Conservation (phyloP, 2,113 vertebrate genomes). For the Bufo bufo region DNA sequence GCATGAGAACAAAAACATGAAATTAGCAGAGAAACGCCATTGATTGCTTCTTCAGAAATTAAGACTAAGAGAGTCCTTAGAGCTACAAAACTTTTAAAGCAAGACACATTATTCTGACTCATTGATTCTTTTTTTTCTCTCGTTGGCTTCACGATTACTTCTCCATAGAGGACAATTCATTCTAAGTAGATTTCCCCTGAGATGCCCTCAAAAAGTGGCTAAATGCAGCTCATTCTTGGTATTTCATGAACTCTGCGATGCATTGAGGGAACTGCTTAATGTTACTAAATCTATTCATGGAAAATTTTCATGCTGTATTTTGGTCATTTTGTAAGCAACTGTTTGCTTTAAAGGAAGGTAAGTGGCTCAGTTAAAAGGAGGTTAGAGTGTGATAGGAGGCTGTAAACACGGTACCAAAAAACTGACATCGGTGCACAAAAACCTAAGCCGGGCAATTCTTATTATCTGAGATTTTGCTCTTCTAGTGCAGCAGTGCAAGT, state of each 20-base stretch:
- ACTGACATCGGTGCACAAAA: too few relatives aligned
- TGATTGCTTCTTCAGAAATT: not conserved
- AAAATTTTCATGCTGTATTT: not conserved
- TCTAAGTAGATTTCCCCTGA: not conserved
- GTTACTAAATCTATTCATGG: too few relatives aligned
- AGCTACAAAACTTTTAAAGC: not conserved
- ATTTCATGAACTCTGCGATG: not conserved
- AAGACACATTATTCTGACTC: not conserved
- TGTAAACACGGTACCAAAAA: too few relatives aligned
- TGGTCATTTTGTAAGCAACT: not conserved
- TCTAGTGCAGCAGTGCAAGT: too few relatives aligned
- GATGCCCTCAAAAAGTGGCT: not conserved
- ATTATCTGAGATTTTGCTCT: too few relatives aligned
- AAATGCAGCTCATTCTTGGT: not conserved
- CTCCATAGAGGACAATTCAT: constrained; percentile 1
- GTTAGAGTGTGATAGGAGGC: too few relatives aligned
- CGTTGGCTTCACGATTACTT: not conserved
- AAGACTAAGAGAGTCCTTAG: not conserved
- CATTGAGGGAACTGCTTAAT: not conserved
- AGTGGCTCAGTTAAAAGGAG: too few relatives aligned
- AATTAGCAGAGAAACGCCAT: not conserved
- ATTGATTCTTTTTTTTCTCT: not conserved
- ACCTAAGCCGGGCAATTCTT: too few relatives aligned
- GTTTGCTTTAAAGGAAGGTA: too few relatives aligned
- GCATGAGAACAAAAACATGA: not conserved